Evolutionary conservation across 2,888 invertebrate species (phyloP), one percentile per base, ranked within the genome.

Genomic region (Chrysomela aeneicollis): DNA sequence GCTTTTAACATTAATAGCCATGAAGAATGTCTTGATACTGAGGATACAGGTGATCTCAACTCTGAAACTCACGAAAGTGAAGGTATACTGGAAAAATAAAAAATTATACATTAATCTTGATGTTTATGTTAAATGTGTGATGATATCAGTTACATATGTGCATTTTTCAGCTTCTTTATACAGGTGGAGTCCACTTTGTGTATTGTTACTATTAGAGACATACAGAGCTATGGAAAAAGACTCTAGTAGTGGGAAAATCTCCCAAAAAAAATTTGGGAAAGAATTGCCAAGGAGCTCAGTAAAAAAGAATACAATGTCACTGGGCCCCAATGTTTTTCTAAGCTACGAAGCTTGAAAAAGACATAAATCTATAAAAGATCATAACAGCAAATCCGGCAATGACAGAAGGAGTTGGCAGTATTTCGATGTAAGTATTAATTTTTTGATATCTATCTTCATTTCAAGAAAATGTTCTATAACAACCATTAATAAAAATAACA

Each of bases 301-400:
- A 9, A 59, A 47, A 52, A 59, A 19, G 47, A 35, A 17, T 35
- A 58, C 53, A 8, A 12, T 46, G 52, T 46, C 3, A 58, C 63
- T 8, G 63, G 63, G 26, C 63, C 58, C 5, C 58, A 59, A 35
- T 63, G 59, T 35, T 30, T 46, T 30, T 52, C 59, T 1, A 63
- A 59, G 32, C 30, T 63, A 30, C 18, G 53, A 15, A 59, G 63
- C 22, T 51, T 58, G 35, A 63, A 57, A 42, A 57, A 30, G 15
- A 42, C 58, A 52, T 17, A 63, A 63, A 52, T 46, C 49, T 6
- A 51, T 62, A 0, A 57, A 51, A 21, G 62, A 62, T 55, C 42
- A 55, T 10, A 57, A 62, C 35, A 35, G 32, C 10, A 62, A 57
- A 15, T 62, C 57, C 1, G 62, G 62, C 5, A 62, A 62, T 55